phyloP scores from a whole-genome alignment of 2,113 vertebrate genomes.

The Cottus gobio region DNA sequence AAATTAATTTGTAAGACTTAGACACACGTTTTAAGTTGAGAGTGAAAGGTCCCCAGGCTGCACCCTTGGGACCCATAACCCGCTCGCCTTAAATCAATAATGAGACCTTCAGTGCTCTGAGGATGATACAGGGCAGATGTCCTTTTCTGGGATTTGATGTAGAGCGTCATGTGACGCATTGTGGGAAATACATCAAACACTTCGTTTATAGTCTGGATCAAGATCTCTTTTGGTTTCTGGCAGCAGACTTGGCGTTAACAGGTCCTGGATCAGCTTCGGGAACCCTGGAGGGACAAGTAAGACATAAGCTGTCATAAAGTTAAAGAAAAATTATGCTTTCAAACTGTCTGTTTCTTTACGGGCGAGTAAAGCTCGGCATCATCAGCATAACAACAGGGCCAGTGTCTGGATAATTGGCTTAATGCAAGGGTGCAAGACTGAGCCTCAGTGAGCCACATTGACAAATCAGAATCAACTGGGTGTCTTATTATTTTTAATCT shows the following conservation, averaged over 20 bases:
- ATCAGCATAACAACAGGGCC: constrained; percentile 54
- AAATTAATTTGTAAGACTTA: constrained; percentile 14
- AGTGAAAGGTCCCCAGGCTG: constrained; percentile 37
- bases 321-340: constrained; percentile 47
- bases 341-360: constrained; percentile 26
- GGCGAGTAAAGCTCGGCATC: constrained; percentile 29
- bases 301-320: constrained; percentile 51
- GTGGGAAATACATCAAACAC: background rate
- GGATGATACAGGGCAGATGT: constrained; percentile 30
- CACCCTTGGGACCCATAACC: constrained; percentile 50
- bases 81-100: constrained; percentile 59
- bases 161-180: constrained; percentile 12
- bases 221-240: constrained; percentile 42
- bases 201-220: constrained; percentile 12
- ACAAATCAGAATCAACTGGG: constrained; percentile 18
- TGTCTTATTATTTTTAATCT: constrained; percentile 37
- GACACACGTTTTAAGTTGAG: constrained; percentile 32
- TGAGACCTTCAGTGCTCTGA: constrained; percentile 39
- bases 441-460: constrained; percentile 23
- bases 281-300: constrained; percentile 33
- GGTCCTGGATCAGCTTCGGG: constrained; percentile 33
- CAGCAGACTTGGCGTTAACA: constrained; percentile 43
- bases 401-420: constrained; percentile 55
- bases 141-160: constrained; percentile 21
- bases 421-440: constrained; percentile 34